Evolutionary conservation across 1,140 invertebrate species (phyloP).

Genomic region (Nasonia vitripennis): DNA sequence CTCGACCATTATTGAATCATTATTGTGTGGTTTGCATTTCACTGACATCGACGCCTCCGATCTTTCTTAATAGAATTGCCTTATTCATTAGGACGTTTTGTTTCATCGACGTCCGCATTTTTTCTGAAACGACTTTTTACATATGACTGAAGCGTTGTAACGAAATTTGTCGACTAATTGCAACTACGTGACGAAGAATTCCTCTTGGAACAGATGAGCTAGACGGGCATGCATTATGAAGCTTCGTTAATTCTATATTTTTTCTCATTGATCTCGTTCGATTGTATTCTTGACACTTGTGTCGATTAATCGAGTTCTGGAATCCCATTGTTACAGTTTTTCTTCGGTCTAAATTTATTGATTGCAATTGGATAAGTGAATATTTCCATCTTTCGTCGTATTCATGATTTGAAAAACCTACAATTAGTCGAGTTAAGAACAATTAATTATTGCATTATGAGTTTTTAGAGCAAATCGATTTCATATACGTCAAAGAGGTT

Average conservation of each 20-base stretch:
- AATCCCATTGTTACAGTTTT: neutral
- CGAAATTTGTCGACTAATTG: neutral
- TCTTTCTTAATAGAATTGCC: neutral
- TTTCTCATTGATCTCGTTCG: neutral
- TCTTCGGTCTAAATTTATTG: no score
- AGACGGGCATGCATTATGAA: neutral
- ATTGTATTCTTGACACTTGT: neutral
- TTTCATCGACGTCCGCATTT: neutral
- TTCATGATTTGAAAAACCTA: neutral
- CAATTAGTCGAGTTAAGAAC: neutral
- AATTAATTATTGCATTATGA: neutral
- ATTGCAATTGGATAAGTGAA: no score
- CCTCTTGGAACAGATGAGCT: neutral
- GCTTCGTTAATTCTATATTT: neutral
- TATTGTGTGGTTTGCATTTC: neutral
- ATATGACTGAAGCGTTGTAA: neutral
- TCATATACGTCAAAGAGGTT: no score
- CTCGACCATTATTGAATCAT: conserved; percentile 27
- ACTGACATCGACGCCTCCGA: neutral
- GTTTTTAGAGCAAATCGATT: no score
- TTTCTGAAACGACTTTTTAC: neutral
- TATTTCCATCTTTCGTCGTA: neutral
- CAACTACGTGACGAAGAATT: neutral
- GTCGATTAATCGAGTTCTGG: neutral
- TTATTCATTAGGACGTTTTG: neutral